phyloP scores from a whole-genome alignment of 1,140 invertebrate species.

The Drosophila busckii region DNA sequence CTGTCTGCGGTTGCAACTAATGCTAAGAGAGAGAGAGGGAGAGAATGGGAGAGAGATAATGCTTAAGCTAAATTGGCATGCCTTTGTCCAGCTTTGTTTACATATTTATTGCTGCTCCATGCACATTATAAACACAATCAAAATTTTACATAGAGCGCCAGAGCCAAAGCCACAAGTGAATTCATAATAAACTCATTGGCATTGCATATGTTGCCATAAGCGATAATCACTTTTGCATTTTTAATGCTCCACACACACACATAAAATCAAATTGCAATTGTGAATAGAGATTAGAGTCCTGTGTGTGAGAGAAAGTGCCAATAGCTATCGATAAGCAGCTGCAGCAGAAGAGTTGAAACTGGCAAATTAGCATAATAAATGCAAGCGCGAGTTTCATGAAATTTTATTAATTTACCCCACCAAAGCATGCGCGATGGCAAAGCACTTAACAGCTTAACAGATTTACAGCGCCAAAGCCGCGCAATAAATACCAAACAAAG shows the following conservation, averaged over 20 bases:
- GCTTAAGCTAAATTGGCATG: not conserved
- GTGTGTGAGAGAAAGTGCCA: constrained; percentile 20
- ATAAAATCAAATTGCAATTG: constrained; percentile 66
- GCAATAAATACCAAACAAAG: constrained; percentile 48
- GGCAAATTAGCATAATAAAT: constrained; percentile 65
- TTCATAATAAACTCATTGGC: constrained; percentile 5
- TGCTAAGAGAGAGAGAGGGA: constrained; percentile 1
- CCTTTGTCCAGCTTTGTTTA: not conserved
- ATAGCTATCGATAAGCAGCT: constrained; percentile 63
- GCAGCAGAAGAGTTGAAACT: constrained; percentile 1
- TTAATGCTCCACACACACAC: constrained; percentile 38
- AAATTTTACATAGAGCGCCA: too few species aligned
- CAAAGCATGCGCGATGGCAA: not conserved
- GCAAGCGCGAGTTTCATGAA: constrained; percentile 50
- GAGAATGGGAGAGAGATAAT: not conserved
- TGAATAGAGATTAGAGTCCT: too few species aligned
- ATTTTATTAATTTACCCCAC: constrained; percentile 63
- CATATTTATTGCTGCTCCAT: constrained; percentile 32
- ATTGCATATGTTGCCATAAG: constrained; percentile 53
- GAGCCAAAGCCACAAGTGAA: constrained; percentile 3
- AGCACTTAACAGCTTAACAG: constrained; percentile 69
- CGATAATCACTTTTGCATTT: constrained; percentile 69
- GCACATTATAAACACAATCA: constrained; percentile 28
- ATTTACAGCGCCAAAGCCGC: constrained; percentile 52
- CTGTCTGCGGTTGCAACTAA: constrained; percentile 69